These are phyloP conservation scores for Chaenodraco wilsoni DNA, from an alignment of 2,797 vertebrate species.

Conservation along the genomic window DNA sequence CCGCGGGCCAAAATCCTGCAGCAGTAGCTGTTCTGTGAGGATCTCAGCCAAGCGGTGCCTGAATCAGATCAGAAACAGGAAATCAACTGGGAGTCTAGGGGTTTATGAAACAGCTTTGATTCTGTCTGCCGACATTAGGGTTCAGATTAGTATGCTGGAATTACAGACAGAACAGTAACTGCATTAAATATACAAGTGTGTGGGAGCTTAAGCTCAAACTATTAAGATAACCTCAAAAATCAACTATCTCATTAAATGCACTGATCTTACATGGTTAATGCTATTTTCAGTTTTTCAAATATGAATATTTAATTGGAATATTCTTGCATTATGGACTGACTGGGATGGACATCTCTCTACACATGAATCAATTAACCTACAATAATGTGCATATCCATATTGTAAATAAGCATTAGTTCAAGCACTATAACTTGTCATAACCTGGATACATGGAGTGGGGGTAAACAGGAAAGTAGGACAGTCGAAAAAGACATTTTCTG, in stretches of 20 bases:
- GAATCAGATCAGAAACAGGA: conserved; percentile 27
- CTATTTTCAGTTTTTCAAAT: too few relatives aligned
- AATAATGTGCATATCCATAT: too few relatives aligned
- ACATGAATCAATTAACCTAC: too few relatives aligned
- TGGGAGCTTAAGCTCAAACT: conserved; percentile 1
- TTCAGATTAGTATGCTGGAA: conserved; percentile 20
- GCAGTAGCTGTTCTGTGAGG: conserved; percentile 8
- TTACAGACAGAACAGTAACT: background rate
- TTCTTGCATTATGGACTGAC: too few relatives aligned
- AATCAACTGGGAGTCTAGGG: conserved; percentile 4
- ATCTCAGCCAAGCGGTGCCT: conserved; percentile 21
- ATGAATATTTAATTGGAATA: too few relatives aligned
- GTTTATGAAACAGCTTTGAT: conserved; percentile 25
- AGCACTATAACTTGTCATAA: background rate
- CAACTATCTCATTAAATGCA: too few relatives aligned
- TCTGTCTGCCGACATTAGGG: conserved; percentile 14
- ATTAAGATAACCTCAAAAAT: too few relatives aligned
- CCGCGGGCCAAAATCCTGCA: conserved; percentile 44
- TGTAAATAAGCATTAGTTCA: too few relatives aligned
- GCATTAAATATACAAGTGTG: conserved; percentile 11
- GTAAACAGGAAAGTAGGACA: conserved; percentile 1
- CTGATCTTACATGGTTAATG: too few relatives aligned
- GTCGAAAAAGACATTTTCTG: conserved; percentile 12
- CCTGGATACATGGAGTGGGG: background rate
- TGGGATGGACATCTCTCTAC: too few relatives aligned